Conservation (phyloP, 1,140 invertebrate species). For the Drosophila seguyi region DNA sequence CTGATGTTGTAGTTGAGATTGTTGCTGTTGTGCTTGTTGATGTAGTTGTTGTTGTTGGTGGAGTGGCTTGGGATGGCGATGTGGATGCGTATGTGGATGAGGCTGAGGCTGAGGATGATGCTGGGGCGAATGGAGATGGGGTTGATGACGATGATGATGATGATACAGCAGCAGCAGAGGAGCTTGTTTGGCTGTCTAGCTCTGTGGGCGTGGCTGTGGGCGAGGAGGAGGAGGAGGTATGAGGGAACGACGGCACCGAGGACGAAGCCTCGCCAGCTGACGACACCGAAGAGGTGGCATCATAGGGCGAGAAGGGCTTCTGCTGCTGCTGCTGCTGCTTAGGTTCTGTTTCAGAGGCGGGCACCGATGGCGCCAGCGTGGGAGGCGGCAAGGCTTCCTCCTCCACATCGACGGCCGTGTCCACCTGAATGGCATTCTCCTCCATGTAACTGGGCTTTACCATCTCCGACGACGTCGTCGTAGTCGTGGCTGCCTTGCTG, state of each 20-base stretch:
- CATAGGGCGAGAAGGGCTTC: slow-evolving; percentile 54
- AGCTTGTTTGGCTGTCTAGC: slow-evolving; percentile 17
- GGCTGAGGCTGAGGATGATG: slow-evolving; percentile 20
- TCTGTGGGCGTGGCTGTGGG: slow-evolving; percentile 24
- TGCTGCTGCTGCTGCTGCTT: slow-evolving; percentile 1
- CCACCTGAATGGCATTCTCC: slow-evolving; percentile 51
- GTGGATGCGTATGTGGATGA: slow-evolving; percentile 25
- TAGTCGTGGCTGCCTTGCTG: slow-evolving; percentile 7
- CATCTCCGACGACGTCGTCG: slow-evolving; percentile 21
- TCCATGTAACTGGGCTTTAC: slow-evolving; percentile 42
- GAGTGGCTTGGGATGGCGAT: slow-evolving; percentile 30
- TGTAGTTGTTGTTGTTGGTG: slow-evolving; percentile 35
- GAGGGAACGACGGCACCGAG: slow-evolving; percentile 15
- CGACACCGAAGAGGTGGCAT: slow-evolving; percentile 44
- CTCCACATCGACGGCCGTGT: slow-evolving; percentile 53
- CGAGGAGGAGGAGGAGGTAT: slow-evolving; percentile 3
- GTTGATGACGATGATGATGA: slow-evolving; percentile 25
- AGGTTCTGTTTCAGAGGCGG: slow-evolving; percentile 17
- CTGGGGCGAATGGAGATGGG: slow-evolving; percentile 20
- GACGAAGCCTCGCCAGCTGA: slow-evolving; percentile 23
- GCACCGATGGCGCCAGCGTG: slow-evolving; percentile 38
- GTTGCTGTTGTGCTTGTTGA: slow-evolving; percentile 59
- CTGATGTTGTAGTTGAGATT: slow-evolving; percentile 57
- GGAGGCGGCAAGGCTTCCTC: neutral
- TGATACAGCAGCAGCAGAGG: slow-evolving; percentile 27